Base-by-base conservation (phyloP, 2,888 invertebrate genomes). In the Leptopilina drosophilae region DNA sequence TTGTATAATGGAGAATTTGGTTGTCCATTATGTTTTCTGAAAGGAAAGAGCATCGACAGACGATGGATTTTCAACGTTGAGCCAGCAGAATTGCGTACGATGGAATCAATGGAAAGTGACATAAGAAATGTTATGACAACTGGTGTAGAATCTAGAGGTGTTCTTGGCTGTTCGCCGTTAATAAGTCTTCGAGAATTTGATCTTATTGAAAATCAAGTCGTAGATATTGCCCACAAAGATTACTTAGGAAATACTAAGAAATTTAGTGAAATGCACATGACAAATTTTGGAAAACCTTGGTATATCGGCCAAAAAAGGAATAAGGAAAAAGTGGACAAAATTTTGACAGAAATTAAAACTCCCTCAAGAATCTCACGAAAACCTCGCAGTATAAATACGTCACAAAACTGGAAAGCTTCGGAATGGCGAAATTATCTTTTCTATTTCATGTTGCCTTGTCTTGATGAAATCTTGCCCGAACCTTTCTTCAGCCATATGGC, bases 1-100 rank as follows among this genome's bases (percentile, higher is more conserved):
- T 77, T 77, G 64, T 83, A 77, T 67, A 84, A 84, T 15, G 84
- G 83, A 11, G 66, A n/a, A 8, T 77, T 69, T 65, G 82, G 84
- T 0, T 84, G 85, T 56, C 83, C 79, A 11, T 81, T 80, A 42
- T 84, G 84, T 64, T 56, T 76, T 26, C 26, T 26, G 1, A n/a
- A 14, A n/a, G 59, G 59, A n/a, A 15, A 5, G 15, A 6, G 7
- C 5, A n/a, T 59, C 4, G 15, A n/a, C n/a, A 59, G 1, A 6
- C 14, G 59, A 4, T 15, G 59, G 15, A n/a, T 59, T 59, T 59
- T n/a, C n/a, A 14, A n/a, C 5, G 14, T n/a, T 6, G n/a, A 7
- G n/a, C 59, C 59, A n/a, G n/a, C 15, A n/a, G n/a, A n/a, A n/a
- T n/a, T n/a, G n/a, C 14, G 59, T 7, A n/a, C 59, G n/a, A n/a